phyloP scores from a whole-genome alignment of 1,140 invertebrate genomes.

The Frieseomelitta varia region DNA sequence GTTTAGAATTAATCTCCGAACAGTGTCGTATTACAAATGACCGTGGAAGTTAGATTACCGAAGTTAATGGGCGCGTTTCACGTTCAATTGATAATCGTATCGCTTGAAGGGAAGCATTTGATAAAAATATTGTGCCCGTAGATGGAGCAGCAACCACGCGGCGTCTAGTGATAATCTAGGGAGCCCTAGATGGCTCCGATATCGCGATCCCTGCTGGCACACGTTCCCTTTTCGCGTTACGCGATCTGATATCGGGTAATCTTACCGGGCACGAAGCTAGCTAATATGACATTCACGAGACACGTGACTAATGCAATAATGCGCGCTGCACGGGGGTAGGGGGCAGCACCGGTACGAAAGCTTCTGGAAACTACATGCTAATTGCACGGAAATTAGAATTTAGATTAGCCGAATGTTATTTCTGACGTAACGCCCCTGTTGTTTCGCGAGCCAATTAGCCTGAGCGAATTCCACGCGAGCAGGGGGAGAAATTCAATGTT shows the following conservation, averaged over 20 bases:
- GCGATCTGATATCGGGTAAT: slow-evolving; percentile 18
- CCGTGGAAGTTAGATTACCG: no score
- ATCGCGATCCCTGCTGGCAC: not conserved
- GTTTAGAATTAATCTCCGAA: no score
- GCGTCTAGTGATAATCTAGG: not conserved
- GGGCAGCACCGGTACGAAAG: not conserved
- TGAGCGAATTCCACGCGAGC: slow-evolving; percentile 18
- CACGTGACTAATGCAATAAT: slow-evolving; percentile 44
- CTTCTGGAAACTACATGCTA: slow-evolving; percentile 31
- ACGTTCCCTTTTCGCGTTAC: not conserved
- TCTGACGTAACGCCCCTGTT: slow-evolving; percentile 14
- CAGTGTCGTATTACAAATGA: no score
- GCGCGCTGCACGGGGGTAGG: not conserved
- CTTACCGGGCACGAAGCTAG: not conserved
- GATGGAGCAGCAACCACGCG: no score
- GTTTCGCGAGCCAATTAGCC: slow-evolving; percentile 29
- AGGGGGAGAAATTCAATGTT: not conserved
- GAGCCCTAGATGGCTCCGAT: not conserved
- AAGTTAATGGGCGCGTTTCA: no score
- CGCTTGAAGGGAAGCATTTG: no score
- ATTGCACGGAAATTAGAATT: slow-evolving; percentile 47
- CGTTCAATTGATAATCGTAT: no score
- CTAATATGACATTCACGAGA: slow-evolving; percentile 43
- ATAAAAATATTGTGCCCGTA: no score
- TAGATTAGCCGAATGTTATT: slow-evolving; percentile 48